phyloP scores from a whole-genome alignment of 1,140 invertebrate species.

The Caligus rogercresseyi region DNA sequence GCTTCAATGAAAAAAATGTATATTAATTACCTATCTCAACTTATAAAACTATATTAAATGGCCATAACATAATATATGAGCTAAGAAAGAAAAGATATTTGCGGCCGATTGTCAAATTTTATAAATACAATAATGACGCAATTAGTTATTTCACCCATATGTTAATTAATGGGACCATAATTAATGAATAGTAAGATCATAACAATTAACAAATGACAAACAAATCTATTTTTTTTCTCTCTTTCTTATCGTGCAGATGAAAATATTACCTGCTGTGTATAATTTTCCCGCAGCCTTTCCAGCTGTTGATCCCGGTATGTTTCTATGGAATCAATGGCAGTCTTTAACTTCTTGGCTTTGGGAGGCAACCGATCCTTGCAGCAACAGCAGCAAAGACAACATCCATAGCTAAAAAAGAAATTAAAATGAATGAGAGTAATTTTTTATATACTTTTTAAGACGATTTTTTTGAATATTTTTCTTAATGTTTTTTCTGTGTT shows the following conservation, averaged over 20 bases:
- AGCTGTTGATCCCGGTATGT: constrained; percentile 71
- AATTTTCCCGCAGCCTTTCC: constrained; percentile 37
- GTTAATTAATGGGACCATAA: too few species aligned
- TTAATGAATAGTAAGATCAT: too few species aligned
- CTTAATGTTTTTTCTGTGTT: background rate
- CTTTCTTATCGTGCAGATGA: background rate
- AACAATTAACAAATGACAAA: too few species aligned
- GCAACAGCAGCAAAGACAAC: constrained; percentile 36
- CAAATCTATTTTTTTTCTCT: too few species aligned
- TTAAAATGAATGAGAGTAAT: constrained; percentile 3
- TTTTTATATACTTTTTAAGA: constrained; percentile 3
- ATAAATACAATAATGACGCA: too few species aligned
- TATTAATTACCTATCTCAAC: too few species aligned
- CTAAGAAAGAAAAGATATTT: too few species aligned
- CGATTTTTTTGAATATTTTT: background rate
- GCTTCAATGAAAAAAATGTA: too few species aligned
- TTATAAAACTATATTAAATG: too few species aligned
- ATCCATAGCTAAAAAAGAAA: constrained; percentile 25
- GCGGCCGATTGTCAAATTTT: too few species aligned
- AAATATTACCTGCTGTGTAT: constrained; percentile 23
- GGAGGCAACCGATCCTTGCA: constrained; percentile 45
- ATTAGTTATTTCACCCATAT: too few species aligned
- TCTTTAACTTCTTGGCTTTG: constrained; percentile 57
- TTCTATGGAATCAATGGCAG: constrained; percentile 69
- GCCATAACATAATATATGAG: too few species aligned